Evolutionary conservation across 1,140 invertebrate species (phyloP).

Genomic region (Coptotermes formosanus): DNA sequence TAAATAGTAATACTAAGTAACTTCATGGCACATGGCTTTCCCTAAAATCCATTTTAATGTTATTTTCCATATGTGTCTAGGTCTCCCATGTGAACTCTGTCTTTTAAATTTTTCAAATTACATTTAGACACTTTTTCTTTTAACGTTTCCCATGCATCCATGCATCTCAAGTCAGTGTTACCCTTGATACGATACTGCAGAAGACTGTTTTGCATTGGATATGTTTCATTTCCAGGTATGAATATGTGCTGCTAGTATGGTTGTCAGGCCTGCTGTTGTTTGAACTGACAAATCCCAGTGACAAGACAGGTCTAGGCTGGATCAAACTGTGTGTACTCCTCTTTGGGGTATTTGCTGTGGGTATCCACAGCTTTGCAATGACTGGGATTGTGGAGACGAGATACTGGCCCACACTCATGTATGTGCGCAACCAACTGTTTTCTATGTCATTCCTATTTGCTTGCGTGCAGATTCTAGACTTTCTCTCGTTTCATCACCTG

Average conservation of each 20-base stretch:
- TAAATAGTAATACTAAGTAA: too few species aligned
- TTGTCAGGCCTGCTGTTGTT: constrained; percentile 92
- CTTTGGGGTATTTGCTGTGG: constrained; percentile 90
- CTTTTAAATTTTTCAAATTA: too few species aligned
- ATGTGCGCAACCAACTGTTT: constrained; percentile 94
- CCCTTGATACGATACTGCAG: too few species aligned
- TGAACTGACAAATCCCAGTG: constrained; percentile 94
- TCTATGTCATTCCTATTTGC: constrained; percentile 91
- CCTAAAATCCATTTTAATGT: too few species aligned
- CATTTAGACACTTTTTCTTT: too few species aligned
- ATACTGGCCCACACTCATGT: constrained; percentile 81
- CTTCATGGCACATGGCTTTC: too few species aligned
- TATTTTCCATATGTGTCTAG: too few species aligned
- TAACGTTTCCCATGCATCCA: too few species aligned
- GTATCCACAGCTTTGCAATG: constrained; percentile 82
- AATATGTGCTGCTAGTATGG: constrained; percentile 95
- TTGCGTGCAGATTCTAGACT: constrained; percentile 96
- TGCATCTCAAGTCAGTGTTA: too few species aligned
- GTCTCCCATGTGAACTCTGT: too few species aligned
- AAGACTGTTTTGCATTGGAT: not conserved
- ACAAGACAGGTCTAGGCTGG: constrained; percentile 91
- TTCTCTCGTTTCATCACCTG: constrained; percentile 95
- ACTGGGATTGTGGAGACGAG: constrained; percentile 60
- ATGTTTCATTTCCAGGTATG: constrained; percentile 65
- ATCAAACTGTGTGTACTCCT: constrained; percentile 88